phyloP scores from a whole-genome alignment of 2,113 vertebrate species.

The Thalassoma bifasciatum region DNA sequence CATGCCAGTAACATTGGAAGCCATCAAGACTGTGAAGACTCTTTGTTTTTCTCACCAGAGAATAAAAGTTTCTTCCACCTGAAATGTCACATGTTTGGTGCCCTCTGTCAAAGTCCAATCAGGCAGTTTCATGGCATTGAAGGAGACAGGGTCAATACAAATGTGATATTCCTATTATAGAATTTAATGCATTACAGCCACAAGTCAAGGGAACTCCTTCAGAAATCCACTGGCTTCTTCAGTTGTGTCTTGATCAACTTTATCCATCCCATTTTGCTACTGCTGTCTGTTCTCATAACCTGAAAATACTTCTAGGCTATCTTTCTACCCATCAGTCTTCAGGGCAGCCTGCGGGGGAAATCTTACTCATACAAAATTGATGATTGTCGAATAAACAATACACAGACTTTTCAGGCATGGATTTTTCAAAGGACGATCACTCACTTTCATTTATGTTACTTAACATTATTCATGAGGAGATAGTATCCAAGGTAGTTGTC shows the following conservation, averaged over 20 bases:
- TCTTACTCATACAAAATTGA: not conserved
- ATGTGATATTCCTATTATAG: too few relatives aligned
- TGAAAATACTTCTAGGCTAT: not conserved
- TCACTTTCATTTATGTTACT: slow-evolving; percentile 26
- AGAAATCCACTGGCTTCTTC: not conserved
- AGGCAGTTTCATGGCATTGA: too few relatives aligned
- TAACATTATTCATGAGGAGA: slow-evolving; percentile 41
- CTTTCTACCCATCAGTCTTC: not conserved
- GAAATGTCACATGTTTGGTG: too few relatives aligned
- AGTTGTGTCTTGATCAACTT: not conserved
- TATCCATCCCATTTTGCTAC: not conserved
- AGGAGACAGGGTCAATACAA: too few relatives aligned
- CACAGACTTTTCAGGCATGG: not conserved
- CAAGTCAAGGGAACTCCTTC: not conserved
- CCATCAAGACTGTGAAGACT: too few relatives aligned
- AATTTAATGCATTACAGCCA: not conserved
- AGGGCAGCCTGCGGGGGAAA: not conserved
- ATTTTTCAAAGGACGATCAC: slow-evolving; percentile 29
- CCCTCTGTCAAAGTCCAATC: too few relatives aligned
- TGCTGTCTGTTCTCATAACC: not conserved
- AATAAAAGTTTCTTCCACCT: too few relatives aligned
- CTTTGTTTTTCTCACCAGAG: too few relatives aligned
- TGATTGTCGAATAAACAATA: not conserved
- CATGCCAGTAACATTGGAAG: too few relatives aligned
- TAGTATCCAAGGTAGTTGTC: slow-evolving; percentile 14